Evolutionary conservation across 92 coral and sea anemone genomes (phyloP).

Genomic region (Porites rus): DNA sequence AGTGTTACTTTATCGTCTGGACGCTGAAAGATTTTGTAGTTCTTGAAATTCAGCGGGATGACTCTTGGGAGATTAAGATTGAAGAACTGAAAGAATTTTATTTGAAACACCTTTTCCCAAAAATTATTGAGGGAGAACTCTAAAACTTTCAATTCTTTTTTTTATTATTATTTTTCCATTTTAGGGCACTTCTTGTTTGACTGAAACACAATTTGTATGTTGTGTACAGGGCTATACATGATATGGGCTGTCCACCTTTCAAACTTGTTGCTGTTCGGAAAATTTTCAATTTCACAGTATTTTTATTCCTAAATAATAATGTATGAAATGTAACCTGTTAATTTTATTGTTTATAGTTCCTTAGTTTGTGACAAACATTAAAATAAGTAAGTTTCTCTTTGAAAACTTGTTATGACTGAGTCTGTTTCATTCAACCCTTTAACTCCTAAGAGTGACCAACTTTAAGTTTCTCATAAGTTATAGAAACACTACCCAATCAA

Average conservation of each 20-base stretch:
- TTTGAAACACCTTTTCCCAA: background rate
- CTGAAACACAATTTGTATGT: too few species aligned
- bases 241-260: background rate
- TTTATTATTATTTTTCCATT: background rate
- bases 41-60: too few species aligned
- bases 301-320: background rate
- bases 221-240: too few species aligned
- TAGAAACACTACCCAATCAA: slow-evolving; percentile 11
- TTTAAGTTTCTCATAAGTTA: slow-evolving; percentile 5
- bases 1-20: too few species aligned
- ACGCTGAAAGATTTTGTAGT: too few species aligned
- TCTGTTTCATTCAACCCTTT: slow-evolving; percentile 11
- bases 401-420: slow-evolving; percentile 10
- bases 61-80: too few species aligned
- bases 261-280: background rate
- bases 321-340: too few species aligned
- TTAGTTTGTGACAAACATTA: too few species aligned
- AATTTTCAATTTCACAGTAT: background rate
- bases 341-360: background rate
- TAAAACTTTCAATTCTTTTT: background rate
- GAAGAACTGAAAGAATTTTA: slow-evolving; percentile 54
- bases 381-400: background rate
- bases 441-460: slow-evolving; percentile 15
- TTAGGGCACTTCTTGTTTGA: too few species aligned
- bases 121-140: slow-evolving; percentile 56